A percentile compares a stretch with the other conserved stretches of the same genome.
Evolutionary conservation across 2,797 vertebrate genomes (phyloP).

Genomic region (Sylvia borin): DNA sequence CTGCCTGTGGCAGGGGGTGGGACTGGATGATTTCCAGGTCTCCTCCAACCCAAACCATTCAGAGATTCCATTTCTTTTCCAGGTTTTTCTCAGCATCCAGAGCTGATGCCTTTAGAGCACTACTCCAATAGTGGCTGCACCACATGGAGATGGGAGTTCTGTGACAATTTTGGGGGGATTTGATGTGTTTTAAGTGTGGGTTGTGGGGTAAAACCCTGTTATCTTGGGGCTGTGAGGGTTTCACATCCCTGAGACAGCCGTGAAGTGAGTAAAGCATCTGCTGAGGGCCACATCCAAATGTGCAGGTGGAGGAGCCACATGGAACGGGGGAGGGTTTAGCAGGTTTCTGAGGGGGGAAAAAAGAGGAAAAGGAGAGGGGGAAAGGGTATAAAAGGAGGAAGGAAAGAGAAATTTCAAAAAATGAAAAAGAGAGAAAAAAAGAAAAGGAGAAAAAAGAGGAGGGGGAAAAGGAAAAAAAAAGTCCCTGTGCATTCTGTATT

Average conservation of each 20-base stretch:
- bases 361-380: background rate
- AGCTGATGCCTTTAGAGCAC: background rate
- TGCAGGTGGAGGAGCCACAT: background rate
- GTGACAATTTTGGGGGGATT: background rate
- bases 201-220: background rate
- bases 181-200: background rate
- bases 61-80: background rate
- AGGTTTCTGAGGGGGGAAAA: background rate
- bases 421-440: rapidly evolving
- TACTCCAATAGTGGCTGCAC: rapidly evolving
- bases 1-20: background rate
- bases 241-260: rapidly evolving
- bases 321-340: background rate
- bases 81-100: background rate
- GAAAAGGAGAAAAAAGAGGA: rapidly evolving
- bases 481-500: background rate
- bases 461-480: rapidly evolving
- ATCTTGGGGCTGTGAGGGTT: background rate
- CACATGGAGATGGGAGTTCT: background rate
- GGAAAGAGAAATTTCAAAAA: too few relatives aligned
- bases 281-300: background rate
- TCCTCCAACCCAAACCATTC: background rate
- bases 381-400: rapidly evolving
- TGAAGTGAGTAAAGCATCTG: background rate
- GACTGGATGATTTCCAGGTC: background rate